Evolutionary conservation across 2,888 invertebrate genomes (phyloP).

Genomic region (Drosophila setosimentum): DNA sequence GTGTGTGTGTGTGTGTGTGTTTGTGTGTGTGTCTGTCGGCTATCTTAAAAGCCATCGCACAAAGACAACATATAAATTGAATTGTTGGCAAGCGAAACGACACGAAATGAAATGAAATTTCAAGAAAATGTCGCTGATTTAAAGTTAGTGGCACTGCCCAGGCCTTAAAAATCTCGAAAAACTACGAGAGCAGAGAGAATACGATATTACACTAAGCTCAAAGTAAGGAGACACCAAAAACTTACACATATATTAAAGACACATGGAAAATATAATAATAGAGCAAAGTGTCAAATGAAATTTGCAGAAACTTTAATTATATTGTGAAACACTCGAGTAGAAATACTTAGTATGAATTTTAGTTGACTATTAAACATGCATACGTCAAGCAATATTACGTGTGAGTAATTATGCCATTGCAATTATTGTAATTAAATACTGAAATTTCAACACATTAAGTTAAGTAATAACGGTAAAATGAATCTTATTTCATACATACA

Average conservation of each 20-base stretch:
- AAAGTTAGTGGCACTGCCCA: slow-evolving; percentile 47
- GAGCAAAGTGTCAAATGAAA: slow-evolving; percentile 45
- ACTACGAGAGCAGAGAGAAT: slow-evolving; percentile 11
- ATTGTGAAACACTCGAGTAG: slow-evolving; percentile 7
- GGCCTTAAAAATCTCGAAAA: slow-evolving; percentile 8
- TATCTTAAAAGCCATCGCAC: slow-evolving; percentile 72
- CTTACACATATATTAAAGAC: neutral
- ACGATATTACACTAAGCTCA: slow-evolving; percentile 4
- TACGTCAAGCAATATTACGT: slow-evolving; percentile 26
- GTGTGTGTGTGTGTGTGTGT: slow-evolving; percentile 14
- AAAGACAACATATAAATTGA: slow-evolving; percentile 79
- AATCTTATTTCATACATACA: neutral
- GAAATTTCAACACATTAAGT: slow-evolving; percentile 1
- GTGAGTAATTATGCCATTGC: slow-evolving; percentile 4
- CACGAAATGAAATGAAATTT: slow-evolving; percentile 74
- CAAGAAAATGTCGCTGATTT: slow-evolving; percentile 62
- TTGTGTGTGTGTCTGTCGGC: slow-evolving; percentile 10
- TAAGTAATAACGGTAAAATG: neutral
- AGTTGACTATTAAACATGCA: slow-evolving; percentile 24
- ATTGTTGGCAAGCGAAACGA: slow-evolving; percentile 73
- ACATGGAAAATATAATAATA: slow-evolving; percentile 37
- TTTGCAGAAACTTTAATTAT: slow-evolving; percentile 48
- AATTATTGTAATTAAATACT: slow-evolving; percentile 7
- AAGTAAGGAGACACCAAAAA: neutral
- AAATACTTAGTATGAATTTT: slow-evolving; percentile 2